These are phyloP conservation scores for Chrysopilus asiliformis DNA, from an alignment of 2,888 invertebrate genomes.

Conservation along the genomic window DNA sequence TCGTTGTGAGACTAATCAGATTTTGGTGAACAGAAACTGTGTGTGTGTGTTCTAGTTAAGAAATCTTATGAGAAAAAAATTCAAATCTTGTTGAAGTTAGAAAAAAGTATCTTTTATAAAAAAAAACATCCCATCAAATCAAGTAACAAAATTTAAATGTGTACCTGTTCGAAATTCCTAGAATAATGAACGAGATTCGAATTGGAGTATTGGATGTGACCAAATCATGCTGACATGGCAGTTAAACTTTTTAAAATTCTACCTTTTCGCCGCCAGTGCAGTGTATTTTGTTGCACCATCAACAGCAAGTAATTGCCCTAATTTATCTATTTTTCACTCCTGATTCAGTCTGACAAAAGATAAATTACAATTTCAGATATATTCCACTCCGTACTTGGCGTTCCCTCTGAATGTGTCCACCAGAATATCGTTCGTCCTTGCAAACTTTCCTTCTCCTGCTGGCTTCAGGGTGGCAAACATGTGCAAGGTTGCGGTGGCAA, in stretches of 20 bases:
- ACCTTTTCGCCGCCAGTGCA: too few species aligned
- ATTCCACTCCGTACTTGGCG: slow-evolving; percentile 30
- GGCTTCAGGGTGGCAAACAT: slow-evolving; percentile 58
- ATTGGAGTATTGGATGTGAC: slow-evolving; percentile 5
- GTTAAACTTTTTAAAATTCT: slow-evolving; percentile 12
- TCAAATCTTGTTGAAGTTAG: too few species aligned
- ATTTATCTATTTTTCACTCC: neutral
- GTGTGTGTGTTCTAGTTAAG: too few species aligned
- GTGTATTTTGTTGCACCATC: slow-evolving; percentile 9
- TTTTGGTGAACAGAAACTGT: too few species aligned
- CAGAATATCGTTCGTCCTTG: slow-evolving; percentile 49
- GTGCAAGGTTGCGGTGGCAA: slow-evolving; percentile 52
- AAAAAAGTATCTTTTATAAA: too few species aligned
- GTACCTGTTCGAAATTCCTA: too few species aligned
- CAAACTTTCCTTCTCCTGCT: slow-evolving; percentile 57
- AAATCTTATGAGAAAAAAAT: too few species aligned
- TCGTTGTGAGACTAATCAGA: too few species aligned
- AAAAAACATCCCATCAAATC: too few species aligned
- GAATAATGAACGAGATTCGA: too few species aligned
- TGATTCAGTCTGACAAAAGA: neutral
- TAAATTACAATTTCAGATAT: slow-evolving; percentile 23
- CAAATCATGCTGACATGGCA: slow-evolving; percentile 21
- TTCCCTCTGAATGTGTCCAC: slow-evolving; percentile 34
- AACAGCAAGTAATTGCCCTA: slow-evolving; percentile 4
- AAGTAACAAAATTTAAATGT: too few species aligned